A percentile compares a stretch with the other conserved stretches of the same genome.
These are phyloP conservation scores for Drosophila aldrichi DNA, from an alignment of 2,888 invertebrate species.

Conservation along the genomic window DNA sequence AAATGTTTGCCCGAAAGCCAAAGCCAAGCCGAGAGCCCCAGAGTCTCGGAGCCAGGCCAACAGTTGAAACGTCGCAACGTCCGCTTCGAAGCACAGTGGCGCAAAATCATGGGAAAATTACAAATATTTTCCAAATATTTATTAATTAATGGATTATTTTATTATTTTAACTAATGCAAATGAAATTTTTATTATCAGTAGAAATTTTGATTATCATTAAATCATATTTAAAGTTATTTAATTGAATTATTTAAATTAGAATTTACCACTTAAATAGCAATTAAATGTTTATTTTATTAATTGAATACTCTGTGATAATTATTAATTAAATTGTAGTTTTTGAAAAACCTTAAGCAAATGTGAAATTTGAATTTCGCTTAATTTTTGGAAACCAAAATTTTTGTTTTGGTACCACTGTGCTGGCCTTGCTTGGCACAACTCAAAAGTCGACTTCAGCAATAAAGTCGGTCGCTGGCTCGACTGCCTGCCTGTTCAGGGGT, in stretches of 20 bases:
- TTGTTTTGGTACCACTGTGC: constrained; percentile 54
- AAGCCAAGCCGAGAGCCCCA: constrained; percentile 68
- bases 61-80: constrained; percentile 64
- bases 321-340: neutral
- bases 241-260: too few species aligned
- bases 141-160: neutral
- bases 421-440: constrained; percentile 56
- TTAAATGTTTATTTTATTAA: neutral
- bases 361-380: neutral
- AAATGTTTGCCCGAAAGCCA: constrained; percentile 79
- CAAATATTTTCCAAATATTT: neutral
- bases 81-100: constrained; percentile 59
- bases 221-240: too few species aligned
- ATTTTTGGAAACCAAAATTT: neutral
- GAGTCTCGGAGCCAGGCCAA: constrained; percentile 61
- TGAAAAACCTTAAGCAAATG: too few species aligned
- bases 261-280: too few species aligned
- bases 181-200: too few species aligned
- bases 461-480: constrained; percentile 73
- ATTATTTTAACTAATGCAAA: too few species aligned
- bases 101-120: neutral
- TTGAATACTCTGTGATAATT: neutral
- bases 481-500: constrained; percentile 46
- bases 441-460: constrained; percentile 75
- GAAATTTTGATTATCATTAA: neutral